Percentiles rank a stretch among this genome's conserved stretches.
These are phyloP conservation scores for Platorchestia sp. DNA, from an alignment of 1,140 invertebrate species.

Conservation along the genomic window DNA sequence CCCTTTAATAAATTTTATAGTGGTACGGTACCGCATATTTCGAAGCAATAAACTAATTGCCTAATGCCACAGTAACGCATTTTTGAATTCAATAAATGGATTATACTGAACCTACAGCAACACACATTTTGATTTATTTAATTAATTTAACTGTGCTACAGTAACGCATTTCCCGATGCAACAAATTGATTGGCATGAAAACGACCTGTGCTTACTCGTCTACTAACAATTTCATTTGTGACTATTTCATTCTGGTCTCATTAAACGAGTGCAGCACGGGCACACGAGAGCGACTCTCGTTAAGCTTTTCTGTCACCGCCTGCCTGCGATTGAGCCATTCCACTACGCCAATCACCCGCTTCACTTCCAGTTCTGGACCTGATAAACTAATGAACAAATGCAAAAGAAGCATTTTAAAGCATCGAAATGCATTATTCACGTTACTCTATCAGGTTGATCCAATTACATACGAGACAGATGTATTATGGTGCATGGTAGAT, in stretches of 20 bases:
- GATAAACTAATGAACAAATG: not conserved
- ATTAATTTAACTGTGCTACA: not conserved
- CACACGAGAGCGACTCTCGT: not conserved
- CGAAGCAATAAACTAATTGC: too few species aligned
- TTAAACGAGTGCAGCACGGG: not conserved
- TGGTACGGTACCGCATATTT: not conserved
- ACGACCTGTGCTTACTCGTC: not conserved
- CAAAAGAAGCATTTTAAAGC: too few species aligned
- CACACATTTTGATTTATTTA: too few species aligned
- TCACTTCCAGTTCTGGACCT: not conserved
- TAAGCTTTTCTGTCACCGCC: not conserved
- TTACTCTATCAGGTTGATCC: too few species aligned
- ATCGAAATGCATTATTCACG: too few species aligned
- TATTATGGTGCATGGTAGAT: not conserved
- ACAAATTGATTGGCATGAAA: not conserved
- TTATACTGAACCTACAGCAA: too few species aligned
- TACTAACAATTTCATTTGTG: not conserved
- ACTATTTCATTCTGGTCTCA: not conserved
- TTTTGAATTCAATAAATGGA: too few species aligned
- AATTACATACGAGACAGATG: too few species aligned
- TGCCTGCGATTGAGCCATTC: not conserved
- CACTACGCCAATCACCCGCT: not conserved
- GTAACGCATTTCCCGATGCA: not conserved
- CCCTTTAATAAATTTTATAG: not conserved
- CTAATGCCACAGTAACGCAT: too few species aligned